phyloP scores from a whole-genome alignment of 2,797 vertebrate genomes.

The Melanotaenia parkinsoni region DNA sequence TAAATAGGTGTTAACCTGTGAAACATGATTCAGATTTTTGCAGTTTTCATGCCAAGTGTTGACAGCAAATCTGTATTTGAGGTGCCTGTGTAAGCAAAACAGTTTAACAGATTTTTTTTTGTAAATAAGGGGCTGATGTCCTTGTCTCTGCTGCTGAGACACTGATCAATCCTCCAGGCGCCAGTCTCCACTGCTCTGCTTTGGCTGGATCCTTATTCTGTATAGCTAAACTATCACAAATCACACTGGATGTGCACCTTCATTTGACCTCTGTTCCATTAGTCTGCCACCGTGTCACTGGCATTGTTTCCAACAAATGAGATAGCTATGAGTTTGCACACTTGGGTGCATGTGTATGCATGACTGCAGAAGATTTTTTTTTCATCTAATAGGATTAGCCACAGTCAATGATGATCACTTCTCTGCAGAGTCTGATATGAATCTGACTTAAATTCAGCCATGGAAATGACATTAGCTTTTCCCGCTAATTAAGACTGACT shows the following conservation, averaged over 20 bases:
- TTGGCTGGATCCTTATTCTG: constrained; percentile 46
- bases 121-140: constrained; percentile 31
- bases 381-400: constrained; percentile 52
- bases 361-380: constrained; percentile 40
- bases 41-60: constrained; percentile 2
- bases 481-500: constrained; percentile 18
- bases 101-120: constrained; percentile 14
- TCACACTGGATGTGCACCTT: constrained; percentile 52
- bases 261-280: constrained; percentile 58
- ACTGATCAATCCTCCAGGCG: constrained; percentile 71
- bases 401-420: constrained; percentile 47
- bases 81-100: constrained; percentile 5
- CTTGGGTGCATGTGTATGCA: not conserved
- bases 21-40: not conserved
- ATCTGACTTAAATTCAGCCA: constrained; percentile 34
- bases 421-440: constrained; percentile 28
- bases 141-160: constrained; percentile 51
- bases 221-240: constrained; percentile 44
- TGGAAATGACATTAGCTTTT: constrained; percentile 26
- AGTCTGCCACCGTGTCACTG: constrained; percentile 39
- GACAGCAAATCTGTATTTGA: constrained; percentile 3
- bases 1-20: not conserved
- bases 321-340: constrained; percentile 14
- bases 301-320: constrained; percentile 44
- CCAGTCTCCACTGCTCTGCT: constrained; percentile 51